Evolutionary conservation across 2,113 vertebrate species (phyloP).

Genomic region (Nansenia antarctica): DNA sequence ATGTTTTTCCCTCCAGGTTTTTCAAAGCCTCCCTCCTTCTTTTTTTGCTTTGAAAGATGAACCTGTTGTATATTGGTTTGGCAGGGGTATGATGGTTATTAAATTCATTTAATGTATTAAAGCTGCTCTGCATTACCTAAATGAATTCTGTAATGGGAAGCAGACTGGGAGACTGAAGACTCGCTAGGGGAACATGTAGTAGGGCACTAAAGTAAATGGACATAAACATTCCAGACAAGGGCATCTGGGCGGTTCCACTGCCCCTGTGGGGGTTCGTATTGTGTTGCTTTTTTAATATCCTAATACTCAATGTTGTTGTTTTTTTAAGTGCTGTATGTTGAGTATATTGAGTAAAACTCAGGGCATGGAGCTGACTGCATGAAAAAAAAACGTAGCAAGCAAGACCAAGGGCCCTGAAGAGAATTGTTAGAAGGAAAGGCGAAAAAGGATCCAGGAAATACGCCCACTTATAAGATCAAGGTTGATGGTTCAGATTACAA

Average conservation of each 20-base stretch:
- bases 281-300: conserved; percentile 60
- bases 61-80: conserved; percentile 54
- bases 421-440: too few relatives aligned
- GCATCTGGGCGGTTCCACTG: conserved; percentile 31
- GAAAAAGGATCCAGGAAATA: too few relatives aligned
- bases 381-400: too few relatives aligned
- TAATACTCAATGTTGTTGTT: conserved; percentile 13
- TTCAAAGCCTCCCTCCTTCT: conserved; percentile 41
- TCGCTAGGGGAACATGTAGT: conserved; percentile 40
- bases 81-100: conserved; percentile 61
- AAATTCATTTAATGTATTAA: conserved; percentile 72
- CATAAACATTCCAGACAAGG: conserved; percentile 59
- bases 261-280: conserved; percentile 34
- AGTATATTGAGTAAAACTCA: too few relatives aligned
- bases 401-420: too few relatives aligned
- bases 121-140: conserved; percentile 70
- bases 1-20: conserved; percentile 27
- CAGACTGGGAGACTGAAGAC: conserved; percentile 49
- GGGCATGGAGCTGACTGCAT: too few relatives aligned
- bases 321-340: background rate
- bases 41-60: conserved; percentile 63
- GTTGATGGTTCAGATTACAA: too few relatives aligned
- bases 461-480: too few relatives aligned
- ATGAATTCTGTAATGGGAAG: conserved; percentile 60
- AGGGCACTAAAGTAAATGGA: conserved; percentile 47